A percentile compares a stretch with the other conserved stretches of the same genome.
Conservation (phyloP, 2,113 vertebrate species). For the Albula goreensis region DNA sequence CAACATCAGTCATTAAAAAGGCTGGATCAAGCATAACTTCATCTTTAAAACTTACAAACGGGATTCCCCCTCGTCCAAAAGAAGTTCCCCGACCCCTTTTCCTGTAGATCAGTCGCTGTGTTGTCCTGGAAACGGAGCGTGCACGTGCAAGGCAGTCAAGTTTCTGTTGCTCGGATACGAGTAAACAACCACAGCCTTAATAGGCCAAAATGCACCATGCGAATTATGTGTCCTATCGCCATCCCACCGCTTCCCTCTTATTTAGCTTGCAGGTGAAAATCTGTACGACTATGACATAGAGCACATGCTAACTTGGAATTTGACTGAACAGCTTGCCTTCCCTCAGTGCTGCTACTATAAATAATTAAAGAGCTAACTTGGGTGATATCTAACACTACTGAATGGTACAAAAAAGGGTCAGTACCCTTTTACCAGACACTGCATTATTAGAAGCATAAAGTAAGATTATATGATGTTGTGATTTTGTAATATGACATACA, state of each 20-base stretch:
- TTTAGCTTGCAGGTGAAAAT: not conserved
- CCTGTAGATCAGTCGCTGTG: conserved; percentile 1
- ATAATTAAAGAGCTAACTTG: not conserved
- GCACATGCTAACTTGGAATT: not conserved
- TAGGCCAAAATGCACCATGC: conserved; percentile 33
- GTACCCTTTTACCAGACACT: too few relatives aligned
- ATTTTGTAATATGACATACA: not conserved
- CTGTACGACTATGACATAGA: not conserved
- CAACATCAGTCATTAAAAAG: not conserved
- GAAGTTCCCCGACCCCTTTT: not conserved
- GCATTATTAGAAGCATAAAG: not conserved
- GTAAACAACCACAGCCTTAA: conserved; percentile 32
- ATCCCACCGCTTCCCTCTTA: too few relatives aligned
- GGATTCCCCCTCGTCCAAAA: not conserved
- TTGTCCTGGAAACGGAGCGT: conserved; percentile 17
- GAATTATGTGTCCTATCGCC: not conserved
- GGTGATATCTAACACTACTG: not conserved
- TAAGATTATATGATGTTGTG: not conserved
- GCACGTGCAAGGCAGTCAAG: conserved; percentile 8
- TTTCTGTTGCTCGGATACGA: conserved; percentile 42
- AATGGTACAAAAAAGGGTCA: too few relatives aligned
- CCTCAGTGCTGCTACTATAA: not conserved
- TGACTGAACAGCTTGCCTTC: not conserved
- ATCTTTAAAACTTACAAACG: not conserved
- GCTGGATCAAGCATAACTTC: not conserved